Evolutionary conservation across 2,797 vertebrate species (phyloP).

Genomic region (Oophaga sylvatica): DNA sequence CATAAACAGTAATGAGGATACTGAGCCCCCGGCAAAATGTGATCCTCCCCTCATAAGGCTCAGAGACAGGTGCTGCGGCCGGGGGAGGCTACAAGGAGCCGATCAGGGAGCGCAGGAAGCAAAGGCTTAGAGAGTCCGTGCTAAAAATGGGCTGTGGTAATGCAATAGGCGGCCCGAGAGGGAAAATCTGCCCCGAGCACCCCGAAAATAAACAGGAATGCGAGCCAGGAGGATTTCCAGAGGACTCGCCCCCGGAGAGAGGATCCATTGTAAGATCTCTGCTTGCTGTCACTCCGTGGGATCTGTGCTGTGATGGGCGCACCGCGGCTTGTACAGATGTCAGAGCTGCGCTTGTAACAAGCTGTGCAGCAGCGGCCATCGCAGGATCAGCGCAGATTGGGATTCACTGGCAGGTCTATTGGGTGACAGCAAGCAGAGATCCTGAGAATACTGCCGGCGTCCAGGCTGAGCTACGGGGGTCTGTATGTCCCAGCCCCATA

Average conservation of each 20-base stretch:
- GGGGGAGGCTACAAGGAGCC: background rate
- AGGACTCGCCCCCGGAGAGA: background rate
- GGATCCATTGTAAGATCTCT: background rate
- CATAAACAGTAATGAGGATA: constrained; percentile 21
- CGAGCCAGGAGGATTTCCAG: constrained; percentile 8
- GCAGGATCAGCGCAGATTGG: no score
- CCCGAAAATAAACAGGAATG: constrained; percentile 9
- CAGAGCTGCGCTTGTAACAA: no score
- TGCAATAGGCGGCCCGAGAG: background rate
- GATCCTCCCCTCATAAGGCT: constrained; percentile 4
- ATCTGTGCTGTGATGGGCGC: no score
- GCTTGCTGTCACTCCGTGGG: no score
- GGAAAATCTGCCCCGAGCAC: constrained; percentile 2
- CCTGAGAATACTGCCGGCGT: no score
- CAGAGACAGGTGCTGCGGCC: constrained; percentile 11
- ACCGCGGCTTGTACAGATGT: no score
- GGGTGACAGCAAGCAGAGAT: no score
- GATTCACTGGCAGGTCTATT: no score
- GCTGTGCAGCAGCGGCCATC: no score
- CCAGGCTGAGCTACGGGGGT: no score
- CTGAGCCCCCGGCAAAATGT: background rate
- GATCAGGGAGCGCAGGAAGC: constrained; percentile 35
- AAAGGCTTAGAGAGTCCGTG: constrained; percentile 21
- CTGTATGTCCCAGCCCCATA: no score
- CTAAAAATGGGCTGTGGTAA: constrained; percentile 51